Conservation (phyloP, 2,113 vertebrate species). For the Otocyon megalotis region DNA sequence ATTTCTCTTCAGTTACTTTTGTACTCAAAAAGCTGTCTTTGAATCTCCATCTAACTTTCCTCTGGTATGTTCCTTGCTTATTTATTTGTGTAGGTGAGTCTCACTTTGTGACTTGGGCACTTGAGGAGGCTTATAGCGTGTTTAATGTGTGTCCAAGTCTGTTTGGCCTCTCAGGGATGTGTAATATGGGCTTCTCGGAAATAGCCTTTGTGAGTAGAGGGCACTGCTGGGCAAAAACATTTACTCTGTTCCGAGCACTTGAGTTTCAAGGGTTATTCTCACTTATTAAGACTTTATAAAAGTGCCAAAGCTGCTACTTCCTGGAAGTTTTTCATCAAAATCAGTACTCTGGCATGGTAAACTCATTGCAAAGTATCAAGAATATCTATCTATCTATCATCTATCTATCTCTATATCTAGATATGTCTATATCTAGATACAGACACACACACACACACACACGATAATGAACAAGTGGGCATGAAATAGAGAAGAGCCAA, state of each 20-base stretch:
- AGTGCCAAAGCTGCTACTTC: neutral
- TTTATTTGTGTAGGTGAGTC: neutral
- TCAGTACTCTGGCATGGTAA: neutral
- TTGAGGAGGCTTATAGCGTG: neutral
- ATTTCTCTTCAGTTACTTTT: neutral
- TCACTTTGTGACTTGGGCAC: neutral
- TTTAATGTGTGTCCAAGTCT: neutral
- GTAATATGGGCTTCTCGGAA: slow-evolving; percentile 36
- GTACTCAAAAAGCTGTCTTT: neutral
- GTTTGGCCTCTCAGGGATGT: neutral
- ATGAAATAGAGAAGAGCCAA: neutral
- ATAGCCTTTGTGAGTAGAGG: neutral
- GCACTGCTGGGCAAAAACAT: neutral
- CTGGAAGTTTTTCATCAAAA: neutral
- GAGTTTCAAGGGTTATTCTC: neutral
- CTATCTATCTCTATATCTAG: neutral
- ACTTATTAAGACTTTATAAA: slow-evolving; percentile 5
- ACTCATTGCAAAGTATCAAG: neutral
- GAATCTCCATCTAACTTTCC: neutral
- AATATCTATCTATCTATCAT: neutral
- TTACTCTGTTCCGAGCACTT: neutral
- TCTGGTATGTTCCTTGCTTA: neutral
- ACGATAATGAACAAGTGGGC: neutral
- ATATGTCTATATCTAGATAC: neutral
- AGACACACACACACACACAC: neutral